Evolutionary conservation across 2,113 vertebrate genomes (phyloP).

Genomic region (Varanus salvator): DNA sequence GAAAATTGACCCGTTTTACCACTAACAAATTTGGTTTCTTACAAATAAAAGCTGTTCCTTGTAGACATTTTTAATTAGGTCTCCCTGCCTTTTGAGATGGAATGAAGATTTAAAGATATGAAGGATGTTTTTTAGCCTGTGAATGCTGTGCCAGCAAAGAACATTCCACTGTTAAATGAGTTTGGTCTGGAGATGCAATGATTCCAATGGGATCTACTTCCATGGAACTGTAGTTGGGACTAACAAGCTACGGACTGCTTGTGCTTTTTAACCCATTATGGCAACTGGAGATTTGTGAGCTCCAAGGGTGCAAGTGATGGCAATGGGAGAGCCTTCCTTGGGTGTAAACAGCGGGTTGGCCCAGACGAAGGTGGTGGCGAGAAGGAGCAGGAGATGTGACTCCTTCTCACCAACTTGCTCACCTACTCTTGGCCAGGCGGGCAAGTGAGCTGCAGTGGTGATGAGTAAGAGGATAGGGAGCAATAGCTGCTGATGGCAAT

Average conservation of each 20-base stretch:
- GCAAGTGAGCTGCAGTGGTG: no score
- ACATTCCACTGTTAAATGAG: background rate
- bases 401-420: no score
- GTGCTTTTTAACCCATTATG: no score
- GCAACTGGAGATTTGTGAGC: background rate
- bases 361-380: no score
- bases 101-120: slow-evolving; percentile 29
- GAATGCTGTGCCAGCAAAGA: background rate
- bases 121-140: background rate
- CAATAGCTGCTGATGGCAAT: no score
- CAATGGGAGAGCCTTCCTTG: background rate
- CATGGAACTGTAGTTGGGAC: background rate
- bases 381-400: no score
- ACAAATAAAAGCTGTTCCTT: slow-evolving; percentile 30
- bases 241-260: background rate
- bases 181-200: background rate
- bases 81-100: background rate
- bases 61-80: slow-evolving; percentile 23
- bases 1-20: slow-evolving; percentile 53
- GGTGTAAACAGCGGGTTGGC: background rate
- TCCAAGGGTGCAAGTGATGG: background rate
- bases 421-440: no score
- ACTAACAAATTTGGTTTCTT: slow-evolving; percentile 49
- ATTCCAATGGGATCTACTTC: background rate
- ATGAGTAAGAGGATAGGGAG: no score